Evolutionary conservation across 1,140 invertebrate species (phyloP), one percentile per base, ranked within the genome.

Genomic region (Zaprionus kolodkinae): DNA sequence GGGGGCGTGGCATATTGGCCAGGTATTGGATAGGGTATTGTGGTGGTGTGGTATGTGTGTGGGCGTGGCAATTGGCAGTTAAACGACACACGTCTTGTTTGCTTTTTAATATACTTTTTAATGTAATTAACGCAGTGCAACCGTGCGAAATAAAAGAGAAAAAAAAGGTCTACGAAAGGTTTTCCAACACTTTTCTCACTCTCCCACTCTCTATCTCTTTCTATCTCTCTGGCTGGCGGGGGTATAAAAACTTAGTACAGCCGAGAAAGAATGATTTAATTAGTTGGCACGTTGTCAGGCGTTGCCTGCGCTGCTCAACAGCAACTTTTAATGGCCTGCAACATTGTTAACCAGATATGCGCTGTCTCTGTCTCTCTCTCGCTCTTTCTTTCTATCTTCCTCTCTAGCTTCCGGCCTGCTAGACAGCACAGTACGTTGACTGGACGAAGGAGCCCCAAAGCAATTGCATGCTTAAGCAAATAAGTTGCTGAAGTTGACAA

Each of bases 31-130:
- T 30, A 4, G 27, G 27, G 4, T 27, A 27, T 6, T n/a, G n/a
- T n/a, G n/a, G 21, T 1, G 2, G 21, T 21, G 21, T 21, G 21
- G 21, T 6, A 55, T 30, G 27, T n/a, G n/a, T 52, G 50, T 65
- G 62, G 68, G 59, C 17, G 17, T 33, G 40, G n/a, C 56, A 66
- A 76, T 56, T 64, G 43, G 15, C 45, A 61, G 50, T 55, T 43
- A 52, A 52, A 17, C 50, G 40, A 56, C 40, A 71, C 54, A 45
- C 55, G 48, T 54, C 17, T 62, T 72, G 71, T 78, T 72, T 79
- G 36, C 76, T 52, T 68, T 87, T 70, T 70, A 63, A 81, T 81
- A 75, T 67, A 80, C 71, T 70, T 80, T 80, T 88, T 80, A 88
- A 87, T 77, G 61, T 63, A 86, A 86, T 83, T 88, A 88, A 83